Conservation (phyloP, 2,797 vertebrate species). For the Sebastes iracundus region DNA sequence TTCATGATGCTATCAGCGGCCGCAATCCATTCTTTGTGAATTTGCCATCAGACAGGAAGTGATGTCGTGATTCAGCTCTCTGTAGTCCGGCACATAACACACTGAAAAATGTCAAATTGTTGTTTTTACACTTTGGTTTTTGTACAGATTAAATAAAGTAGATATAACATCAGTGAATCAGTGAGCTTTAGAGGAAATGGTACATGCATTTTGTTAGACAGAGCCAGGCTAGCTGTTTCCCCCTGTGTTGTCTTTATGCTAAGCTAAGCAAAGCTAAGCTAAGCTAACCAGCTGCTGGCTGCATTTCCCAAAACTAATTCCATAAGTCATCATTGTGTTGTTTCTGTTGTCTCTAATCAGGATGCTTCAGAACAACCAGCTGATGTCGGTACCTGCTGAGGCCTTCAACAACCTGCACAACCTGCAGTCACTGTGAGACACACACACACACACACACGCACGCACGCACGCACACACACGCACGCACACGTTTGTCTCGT, state of each 20-base stretch:
- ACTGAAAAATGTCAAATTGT: too few species aligned
- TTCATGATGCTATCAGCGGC: too few species aligned
- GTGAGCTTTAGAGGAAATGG: not conserved
- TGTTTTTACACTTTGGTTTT: too few species aligned
- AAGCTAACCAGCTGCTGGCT: not conserved
- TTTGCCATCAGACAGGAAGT: not conserved
- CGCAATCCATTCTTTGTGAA: too few species aligned
- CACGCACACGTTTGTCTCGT: conserved; percentile 15
- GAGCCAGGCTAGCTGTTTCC: too few species aligned
- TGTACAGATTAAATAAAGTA: too few species aligned
- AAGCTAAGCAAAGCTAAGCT: not conserved
- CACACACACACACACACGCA: conserved; percentile 13
- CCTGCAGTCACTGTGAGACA: conserved; percentile 90
- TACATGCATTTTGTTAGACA: too few species aligned
- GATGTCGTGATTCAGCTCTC: too few species aligned
- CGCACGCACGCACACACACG: not conserved
- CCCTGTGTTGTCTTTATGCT: too few species aligned
- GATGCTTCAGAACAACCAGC: conserved; percentile 95
- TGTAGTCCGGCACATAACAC: too few species aligned
- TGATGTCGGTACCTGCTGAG: conserved; percentile 87
- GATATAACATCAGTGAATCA: not conserved
- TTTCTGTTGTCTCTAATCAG: conserved; percentile 62
- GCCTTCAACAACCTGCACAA: conserved; percentile 88
- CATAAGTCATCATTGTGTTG: not conserved
- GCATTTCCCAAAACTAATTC: not conserved